phyloP scores from a whole-genome alignment of 2,113 vertebrate species.

The Bos indicus region DNA sequence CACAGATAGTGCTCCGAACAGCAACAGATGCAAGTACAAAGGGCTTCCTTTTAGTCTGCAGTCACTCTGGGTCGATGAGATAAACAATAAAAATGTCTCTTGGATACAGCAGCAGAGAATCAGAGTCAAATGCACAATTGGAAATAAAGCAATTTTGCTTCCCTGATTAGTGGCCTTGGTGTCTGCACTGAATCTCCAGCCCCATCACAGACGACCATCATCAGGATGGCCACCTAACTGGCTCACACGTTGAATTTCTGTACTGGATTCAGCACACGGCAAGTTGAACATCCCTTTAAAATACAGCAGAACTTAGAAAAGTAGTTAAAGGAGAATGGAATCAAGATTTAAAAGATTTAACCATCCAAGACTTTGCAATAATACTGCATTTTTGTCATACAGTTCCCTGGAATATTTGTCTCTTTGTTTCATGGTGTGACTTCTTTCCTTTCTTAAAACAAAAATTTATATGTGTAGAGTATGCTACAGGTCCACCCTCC shows the following conservation, averaged over 20 bases:
- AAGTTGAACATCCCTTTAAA: background rate
- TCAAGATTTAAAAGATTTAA: background rate
- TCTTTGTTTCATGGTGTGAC: background rate
- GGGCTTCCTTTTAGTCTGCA: background rate
- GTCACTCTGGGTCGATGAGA: background rate
- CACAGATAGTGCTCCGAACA: background rate
- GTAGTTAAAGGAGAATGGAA: background rate
- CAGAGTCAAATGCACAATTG: background rate
- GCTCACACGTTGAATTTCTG: background rate
- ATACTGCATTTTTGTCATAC: background rate
- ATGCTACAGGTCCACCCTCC: background rate
- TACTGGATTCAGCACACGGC: background rate
- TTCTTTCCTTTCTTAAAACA: background rate
- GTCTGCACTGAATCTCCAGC: background rate
- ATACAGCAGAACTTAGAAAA: background rate
- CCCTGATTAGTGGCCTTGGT: background rate
- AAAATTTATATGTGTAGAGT: background rate
- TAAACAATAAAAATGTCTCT: background rate
- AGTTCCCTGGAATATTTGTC: background rate
- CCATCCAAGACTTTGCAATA: background rate
- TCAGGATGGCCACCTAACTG: background rate
- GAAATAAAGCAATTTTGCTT: slow-evolving; percentile 16
- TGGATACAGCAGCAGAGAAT: background rate
- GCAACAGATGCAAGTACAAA: background rate
- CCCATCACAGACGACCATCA: background rate